A percentile compares a stretch with the other conserved stretches of the same genome.
Evolutionary conservation across 2,797 vertebrate species (phyloP).

Genomic region (Selene dorsalis): DNA sequence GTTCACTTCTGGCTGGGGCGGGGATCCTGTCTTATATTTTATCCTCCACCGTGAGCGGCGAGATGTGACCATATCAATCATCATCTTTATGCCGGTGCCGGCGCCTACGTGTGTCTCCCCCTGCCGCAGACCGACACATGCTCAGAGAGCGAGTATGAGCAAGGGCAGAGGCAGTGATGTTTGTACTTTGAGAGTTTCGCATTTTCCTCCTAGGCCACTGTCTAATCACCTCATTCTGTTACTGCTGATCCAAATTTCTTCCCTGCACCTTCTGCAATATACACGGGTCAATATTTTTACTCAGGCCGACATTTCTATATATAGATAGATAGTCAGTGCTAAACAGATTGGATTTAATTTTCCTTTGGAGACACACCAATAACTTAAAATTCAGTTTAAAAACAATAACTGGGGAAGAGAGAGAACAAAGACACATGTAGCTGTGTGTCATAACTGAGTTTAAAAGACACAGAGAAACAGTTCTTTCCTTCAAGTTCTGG

Average conservation of each 20-base stretch:
- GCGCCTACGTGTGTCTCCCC: conserved; percentile 28
- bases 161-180: conserved; percentile 30
- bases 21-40: conserved; percentile 28
- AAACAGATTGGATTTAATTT: conserved; percentile 55
- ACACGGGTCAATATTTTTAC: conserved; percentile 45
- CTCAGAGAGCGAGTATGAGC: conserved; percentile 28
- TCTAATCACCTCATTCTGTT: conserved; percentile 46
- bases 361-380: conserved; percentile 42
- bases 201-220: conserved; percentile 27
- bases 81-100: conserved; percentile 25
- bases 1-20: conserved; percentile 31
- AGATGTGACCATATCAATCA: conserved; percentile 54
- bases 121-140: conserved; percentile 37
- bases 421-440: conserved; percentile 9
- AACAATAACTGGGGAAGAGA: conserved; percentile 57
- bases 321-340: not conserved
- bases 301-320: conserved; percentile 15
- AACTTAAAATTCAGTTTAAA: conserved; percentile 62
- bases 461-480: not conserved
- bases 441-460: conserved; percentile 34
- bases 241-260: conserved; percentile 24
- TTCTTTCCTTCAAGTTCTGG: not conserved
- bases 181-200: conserved; percentile 47
- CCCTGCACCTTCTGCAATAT: conserved; percentile 31
- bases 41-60: conserved; percentile 21